Evolutionary conservation across 1,140 invertebrate genomes (phyloP).

Genomic region (Macrotrachela quadricornifera): DNA sequence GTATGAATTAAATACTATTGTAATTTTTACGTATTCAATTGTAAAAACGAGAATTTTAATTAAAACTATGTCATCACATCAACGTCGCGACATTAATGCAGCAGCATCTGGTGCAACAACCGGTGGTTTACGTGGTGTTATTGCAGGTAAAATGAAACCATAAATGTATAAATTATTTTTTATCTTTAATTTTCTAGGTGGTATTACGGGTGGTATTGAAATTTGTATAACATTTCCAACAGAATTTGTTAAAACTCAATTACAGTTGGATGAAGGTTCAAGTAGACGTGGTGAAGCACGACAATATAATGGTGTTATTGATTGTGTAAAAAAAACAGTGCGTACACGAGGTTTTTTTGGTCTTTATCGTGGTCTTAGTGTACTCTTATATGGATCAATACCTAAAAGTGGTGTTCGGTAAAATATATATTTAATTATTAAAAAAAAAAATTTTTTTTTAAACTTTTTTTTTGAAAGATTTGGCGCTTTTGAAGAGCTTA

Average conservation of each 20-base stretch:
- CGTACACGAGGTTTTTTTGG: slow-evolving; percentile 65
- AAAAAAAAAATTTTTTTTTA: not conserved
- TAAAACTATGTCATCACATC: no score
- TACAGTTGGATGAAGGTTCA: slow-evolving; percentile 67
- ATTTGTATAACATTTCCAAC: slow-evolving; percentile 98
- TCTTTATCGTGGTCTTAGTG: slow-evolving; percentile 78
- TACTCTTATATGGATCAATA: slow-evolving; percentile 82
- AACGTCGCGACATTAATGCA: not conserved
- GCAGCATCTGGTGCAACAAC: slow-evolving; percentile 2
- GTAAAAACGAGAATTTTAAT: no score
- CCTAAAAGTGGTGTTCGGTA: slow-evolving; percentile 79
- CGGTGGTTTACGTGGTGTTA: slow-evolving; percentile 43
- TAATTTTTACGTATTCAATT: no score
- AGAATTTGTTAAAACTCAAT: slow-evolving; percentile 94
- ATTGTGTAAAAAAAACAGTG: slow-evolving; percentile 83
- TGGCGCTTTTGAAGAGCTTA: slow-evolving; percentile 86
- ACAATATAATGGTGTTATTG: slow-evolving; percentile 59
- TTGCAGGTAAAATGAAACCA: slow-evolving; percentile 53
- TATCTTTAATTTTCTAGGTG: slow-evolving; percentile 47
- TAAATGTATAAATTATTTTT: no score
- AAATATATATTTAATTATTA: not conserved
- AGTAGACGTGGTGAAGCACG: slow-evolving; percentile 40
- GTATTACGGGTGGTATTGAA: slow-evolving; percentile 79
- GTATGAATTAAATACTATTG: no score
- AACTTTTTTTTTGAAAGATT: slow-evolving; percentile 41